These are phyloP conservation scores for Trichopria drosophilae DNA, from an alignment of 2,888 invertebrate genomes.

Conservation along the genomic window DNA sequence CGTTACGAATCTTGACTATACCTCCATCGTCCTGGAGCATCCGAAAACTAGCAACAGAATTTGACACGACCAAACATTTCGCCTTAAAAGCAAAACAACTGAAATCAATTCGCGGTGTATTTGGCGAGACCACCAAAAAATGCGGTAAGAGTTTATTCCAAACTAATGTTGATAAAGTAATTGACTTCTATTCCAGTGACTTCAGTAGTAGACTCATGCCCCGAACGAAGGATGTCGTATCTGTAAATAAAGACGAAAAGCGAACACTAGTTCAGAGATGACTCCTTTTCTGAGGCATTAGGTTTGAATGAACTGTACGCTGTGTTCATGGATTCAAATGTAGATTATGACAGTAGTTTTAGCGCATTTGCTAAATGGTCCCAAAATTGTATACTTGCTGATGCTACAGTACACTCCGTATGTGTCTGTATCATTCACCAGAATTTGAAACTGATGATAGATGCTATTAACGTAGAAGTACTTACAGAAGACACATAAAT, in stretches of 20 bases:
- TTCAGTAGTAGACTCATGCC: not conserved
- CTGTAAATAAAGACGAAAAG: not conserved
- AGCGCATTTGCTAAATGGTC: not conserved
- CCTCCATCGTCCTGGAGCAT: too few relatives aligned
- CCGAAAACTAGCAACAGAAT: too few relatives aligned
- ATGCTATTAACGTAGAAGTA: not conserved
- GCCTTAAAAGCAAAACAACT: not conserved
- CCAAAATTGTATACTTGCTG: not conserved
- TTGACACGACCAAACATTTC: too few relatives aligned
- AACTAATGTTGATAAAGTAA: conserved; percentile 3
- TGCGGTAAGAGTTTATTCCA: not conserved
- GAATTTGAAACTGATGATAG: conserved; percentile 1
- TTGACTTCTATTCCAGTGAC: not conserved
- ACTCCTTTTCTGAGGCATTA: not conserved
- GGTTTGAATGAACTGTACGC: not conserved
- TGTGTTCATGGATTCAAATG: not conserved
- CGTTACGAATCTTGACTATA: too few relatives aligned
- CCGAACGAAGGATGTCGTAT: not conserved
- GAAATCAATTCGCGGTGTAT: not conserved
- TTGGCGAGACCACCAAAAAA: conserved; percentile 1
- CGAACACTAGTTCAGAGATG: not conserved
- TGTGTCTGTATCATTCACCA: conserved; percentile 3
- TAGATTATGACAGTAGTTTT: not conserved
- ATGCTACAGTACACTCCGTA: conserved; percentile 1
- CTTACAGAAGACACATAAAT: not conserved